A percentile compares a stretch with the other conserved stretches of the same genome.
Evolutionary conservation across 2,888 invertebrate genomes (phyloP).

Genomic region (Aleiodes alternator): DNA sequence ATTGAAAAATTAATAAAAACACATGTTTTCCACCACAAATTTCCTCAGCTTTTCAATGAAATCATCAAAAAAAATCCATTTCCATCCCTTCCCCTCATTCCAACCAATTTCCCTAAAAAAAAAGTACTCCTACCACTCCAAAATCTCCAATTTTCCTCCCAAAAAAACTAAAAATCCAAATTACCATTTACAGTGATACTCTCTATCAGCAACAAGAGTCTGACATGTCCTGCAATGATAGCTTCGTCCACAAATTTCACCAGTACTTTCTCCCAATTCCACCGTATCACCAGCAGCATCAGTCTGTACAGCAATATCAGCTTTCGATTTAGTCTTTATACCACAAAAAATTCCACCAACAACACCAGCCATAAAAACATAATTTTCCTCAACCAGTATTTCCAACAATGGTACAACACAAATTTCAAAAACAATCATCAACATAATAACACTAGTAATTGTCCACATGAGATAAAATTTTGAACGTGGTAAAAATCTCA

Average conservation of each 20-base stretch:
- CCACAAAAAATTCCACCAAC: constrained; percentile 75
- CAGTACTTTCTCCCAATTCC: constrained; percentile 68
- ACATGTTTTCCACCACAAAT: no score
- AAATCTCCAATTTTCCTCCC: background rate
- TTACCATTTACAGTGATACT: constrained; percentile 89
- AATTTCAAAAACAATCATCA: constrained; percentile 84
- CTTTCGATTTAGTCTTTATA: constrained; percentile 69
- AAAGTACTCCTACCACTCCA: no score
- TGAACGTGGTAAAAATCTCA: constrained; percentile 77
- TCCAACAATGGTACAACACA: constrained; percentile 84
- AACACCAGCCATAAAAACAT: constrained; percentile 77
- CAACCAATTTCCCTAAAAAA: no score
- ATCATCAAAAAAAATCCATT: no score
- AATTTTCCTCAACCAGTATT: constrained; percentile 82
- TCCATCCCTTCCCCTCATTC: no score
- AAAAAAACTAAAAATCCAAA: constrained; percentile 56
- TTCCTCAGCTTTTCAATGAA: no score
- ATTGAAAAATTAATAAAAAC: no score
- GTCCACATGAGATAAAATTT: constrained; percentile 88
- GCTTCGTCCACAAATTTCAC: constrained; percentile 81
- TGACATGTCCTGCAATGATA: constrained; percentile 91
- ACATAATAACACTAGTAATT: constrained; percentile 80
- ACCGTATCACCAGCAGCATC: constrained; percentile 59
- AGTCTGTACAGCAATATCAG: constrained; percentile 62
- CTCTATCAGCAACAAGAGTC: constrained; percentile 86